phyloP scores from a whole-genome alignment of 2,113 vertebrate genomes.

The Dryoscopus gambensis region DNA sequence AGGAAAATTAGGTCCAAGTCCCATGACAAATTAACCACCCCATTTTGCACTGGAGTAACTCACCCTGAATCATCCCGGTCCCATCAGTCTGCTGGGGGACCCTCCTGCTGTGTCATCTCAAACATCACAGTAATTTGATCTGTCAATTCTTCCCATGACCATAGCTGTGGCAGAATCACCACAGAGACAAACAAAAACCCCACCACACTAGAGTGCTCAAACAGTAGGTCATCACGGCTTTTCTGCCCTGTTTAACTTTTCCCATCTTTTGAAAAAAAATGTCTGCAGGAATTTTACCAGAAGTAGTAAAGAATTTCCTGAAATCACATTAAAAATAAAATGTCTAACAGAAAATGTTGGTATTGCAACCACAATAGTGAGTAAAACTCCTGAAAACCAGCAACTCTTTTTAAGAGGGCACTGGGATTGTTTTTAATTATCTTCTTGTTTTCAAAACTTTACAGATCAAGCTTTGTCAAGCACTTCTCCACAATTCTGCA shows the following conservation, averaged over 20 bases:
- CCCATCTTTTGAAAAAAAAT: not conserved
- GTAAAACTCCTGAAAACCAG: not conserved
- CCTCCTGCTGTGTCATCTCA: not conserved
- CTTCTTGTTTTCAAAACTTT: not conserved
- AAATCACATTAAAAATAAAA: not conserved
- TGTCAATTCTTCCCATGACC: not conserved
- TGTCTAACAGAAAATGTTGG: not conserved
- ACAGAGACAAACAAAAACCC: not conserved
- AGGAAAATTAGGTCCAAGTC: not conserved
- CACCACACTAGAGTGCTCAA: not conserved
- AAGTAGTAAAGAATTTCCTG: not conserved
- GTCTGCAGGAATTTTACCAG: not conserved
- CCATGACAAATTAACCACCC: not conserved
- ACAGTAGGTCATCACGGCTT: not conserved
- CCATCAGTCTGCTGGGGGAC: not conserved
- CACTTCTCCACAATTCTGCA: not conserved
- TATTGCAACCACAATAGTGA: not conserved
- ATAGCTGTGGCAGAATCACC: not conserved
- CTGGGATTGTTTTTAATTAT: not conserved
- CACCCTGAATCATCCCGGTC: not conserved
- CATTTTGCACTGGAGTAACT: not conserved
- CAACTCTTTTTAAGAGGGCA: not conserved
- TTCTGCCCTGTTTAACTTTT: not conserved
- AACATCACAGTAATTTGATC: not conserved
- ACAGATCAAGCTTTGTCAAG: not conserved